Base-by-base conservation (phyloP, 2,888 invertebrate species). In the Rhagophthalmus giganteus region DNA sequence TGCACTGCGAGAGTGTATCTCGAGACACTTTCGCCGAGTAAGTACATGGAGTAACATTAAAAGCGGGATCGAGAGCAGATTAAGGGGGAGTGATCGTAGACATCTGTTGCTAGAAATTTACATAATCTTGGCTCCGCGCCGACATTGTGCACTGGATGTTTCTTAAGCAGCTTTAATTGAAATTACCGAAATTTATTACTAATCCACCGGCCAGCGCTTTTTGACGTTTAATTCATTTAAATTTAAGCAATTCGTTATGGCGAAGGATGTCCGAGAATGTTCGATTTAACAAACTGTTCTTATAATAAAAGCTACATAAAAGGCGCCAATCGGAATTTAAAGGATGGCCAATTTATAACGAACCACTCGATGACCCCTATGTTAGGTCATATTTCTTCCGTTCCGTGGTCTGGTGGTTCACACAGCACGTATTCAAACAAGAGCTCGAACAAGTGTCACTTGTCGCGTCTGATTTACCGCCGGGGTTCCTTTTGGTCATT, bases 81-180 rank as follows among this genome's bases (percentile, higher is more conserved):
- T 46, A 46, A 31, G 45, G 32, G 14, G 46, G 38, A 40, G 25
- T 39, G 39, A 53, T 48, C 37, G 41, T 48, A 45, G 49, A 50
- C 58, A 58, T 58, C 58, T 58, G 58, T 58, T 58, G 58, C 55
- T 54, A 16, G 48, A 46, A 35, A 58, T 58, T 58, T 58, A 54
- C 58, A 56, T 58, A 58, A 58, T 56, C 55, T 56, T 53, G 51
- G 49, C 48, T 40, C 33, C 27, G 48, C 46, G 45, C 48, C 45
- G 47, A 35, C 55, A 56, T 56, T 24, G 16, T 39, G 47, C 31
- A 47, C 34, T 40, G 39, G 13, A 5, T 20, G 20, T 26, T 44
- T 25, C 38, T 38, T 38, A 46, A 46, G 37, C 31, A 46, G 46
- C 34, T 35, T 42, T 44, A 44, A 44, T 44, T 44, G 44, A 44